Conservation (phyloP, 2,797 vertebrate species). For the Alectoris magna region DNA sequence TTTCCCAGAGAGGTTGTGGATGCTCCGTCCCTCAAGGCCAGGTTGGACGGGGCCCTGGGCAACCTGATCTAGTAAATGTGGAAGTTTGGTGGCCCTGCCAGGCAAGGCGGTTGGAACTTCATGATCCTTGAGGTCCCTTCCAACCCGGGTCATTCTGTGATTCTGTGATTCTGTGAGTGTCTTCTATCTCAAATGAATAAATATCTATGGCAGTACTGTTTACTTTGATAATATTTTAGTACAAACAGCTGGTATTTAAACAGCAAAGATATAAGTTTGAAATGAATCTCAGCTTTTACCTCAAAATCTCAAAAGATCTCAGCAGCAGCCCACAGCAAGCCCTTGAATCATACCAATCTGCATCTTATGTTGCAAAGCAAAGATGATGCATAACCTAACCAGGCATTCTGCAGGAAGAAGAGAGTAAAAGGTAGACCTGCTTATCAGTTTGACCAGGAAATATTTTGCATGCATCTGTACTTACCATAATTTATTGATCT, state of each 20-base stretch:
- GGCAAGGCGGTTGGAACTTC: no score
- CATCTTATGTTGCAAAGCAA: background rate
- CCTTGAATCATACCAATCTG: background rate
- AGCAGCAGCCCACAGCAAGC: background rate
- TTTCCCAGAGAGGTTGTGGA: no score
- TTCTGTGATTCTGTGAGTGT: no score
- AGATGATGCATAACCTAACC: background rate
- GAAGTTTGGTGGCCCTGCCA: no score
- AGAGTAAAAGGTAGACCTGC: background rate
- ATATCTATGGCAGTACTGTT: background rate
- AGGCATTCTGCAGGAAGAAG: fast-evolving
- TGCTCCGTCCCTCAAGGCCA: no score
- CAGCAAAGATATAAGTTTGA: background rate
- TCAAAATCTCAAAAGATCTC: background rate
- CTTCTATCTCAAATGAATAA: background rate
- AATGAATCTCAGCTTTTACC: background rate
- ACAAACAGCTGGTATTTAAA: background rate
- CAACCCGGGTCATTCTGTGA: no score
- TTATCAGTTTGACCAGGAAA: background rate
- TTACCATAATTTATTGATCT: background rate
- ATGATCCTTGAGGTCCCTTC: no score
- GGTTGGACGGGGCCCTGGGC: no score
- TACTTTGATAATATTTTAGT: background rate
- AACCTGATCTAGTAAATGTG: no score
- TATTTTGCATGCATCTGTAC: background rate